Base-by-base conservation (phyloP, 2,888 invertebrate genomes). In the Deilephila elpenor region DNA sequence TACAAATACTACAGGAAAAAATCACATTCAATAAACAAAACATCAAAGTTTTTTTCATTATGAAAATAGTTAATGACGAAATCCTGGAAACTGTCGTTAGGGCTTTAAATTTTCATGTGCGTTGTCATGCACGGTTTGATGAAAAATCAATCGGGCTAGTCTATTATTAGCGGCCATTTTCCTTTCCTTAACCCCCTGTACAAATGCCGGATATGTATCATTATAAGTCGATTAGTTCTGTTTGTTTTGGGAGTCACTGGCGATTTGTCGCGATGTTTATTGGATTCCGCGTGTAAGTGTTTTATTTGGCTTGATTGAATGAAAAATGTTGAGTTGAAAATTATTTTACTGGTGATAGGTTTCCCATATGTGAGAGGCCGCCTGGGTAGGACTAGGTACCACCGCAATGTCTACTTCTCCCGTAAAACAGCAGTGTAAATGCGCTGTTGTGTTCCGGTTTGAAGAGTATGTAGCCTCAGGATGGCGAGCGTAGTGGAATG, bases 171-270 rank as follows among this genome's bases (percentile, higher is more conserved):
- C 61, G 56, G 25, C 29, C 8, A 29, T 59, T 70, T 44, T 32
- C 14, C 53, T n/a, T 56, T 59, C 59, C 32, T 73, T 61, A 56
- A 73, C 17, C 73, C 73, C 73, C 44, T 60, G 51, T 11, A 62
- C 62, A 73, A 73, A 72, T 25, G 64, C 72, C 72, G 77, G 76
- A 75, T 72, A 75, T 73, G 59, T 76, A 74, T 81, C 81, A 83
- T 83, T 83, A 83, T 77, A 81, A 80, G 80, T 75, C 80, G 79
- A 80, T 83, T 80, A 78, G 75, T 76, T 56, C 19, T 71, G 73
- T 70, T 59, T 70, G 67, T 74, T 74, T 77, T 75, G 70, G 71
- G 72, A 32, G 70, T 61, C 64, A 53, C 51, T 71, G 53, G 20
- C 34, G 53, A n/a, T 61, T 73, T 60, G 73, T 56, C 25, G 25